Evolutionary conservation across 2,888 invertebrate species (phyloP).

Genomic region (Macrosoma leucophasiata): DNA sequence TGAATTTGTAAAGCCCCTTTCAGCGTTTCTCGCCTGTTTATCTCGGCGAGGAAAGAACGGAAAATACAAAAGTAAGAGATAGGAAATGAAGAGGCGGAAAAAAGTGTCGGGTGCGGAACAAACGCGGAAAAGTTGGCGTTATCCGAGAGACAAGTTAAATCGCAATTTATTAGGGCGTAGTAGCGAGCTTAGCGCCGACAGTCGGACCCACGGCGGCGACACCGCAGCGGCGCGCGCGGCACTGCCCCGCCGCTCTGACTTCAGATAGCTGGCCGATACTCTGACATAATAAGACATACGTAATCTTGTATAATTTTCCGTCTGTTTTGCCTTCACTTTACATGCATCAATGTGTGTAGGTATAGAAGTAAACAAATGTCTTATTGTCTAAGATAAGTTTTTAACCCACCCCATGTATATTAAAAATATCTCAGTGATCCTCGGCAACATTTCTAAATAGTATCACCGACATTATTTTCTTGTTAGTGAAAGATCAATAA

Average conservation of each 20-base stretch:
- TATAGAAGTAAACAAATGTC: too few species aligned
- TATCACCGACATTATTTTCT: too few species aligned
- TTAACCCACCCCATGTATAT: too few species aligned
- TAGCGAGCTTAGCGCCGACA: constrained; percentile 59
- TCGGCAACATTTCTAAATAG: too few species aligned
- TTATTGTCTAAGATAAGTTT: too few species aligned
- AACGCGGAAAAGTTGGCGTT: constrained; percentile 74
- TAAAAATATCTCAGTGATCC: too few species aligned
- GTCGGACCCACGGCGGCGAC: constrained; percentile 25
- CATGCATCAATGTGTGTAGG: too few species aligned
- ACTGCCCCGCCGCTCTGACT: constrained; percentile 12
- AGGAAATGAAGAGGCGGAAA: constrained; percentile 76
- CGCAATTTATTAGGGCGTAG: constrained; percentile 74
- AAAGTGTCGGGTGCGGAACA: constrained; percentile 73
- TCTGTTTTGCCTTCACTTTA: too few species aligned
- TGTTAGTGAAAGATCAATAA: too few species aligned
- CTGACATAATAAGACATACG: too few species aligned
- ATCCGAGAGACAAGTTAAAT: constrained; percentile 76
- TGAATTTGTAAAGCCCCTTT: constrained; percentile 77
- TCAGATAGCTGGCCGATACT: too few species aligned
- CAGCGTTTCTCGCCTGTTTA: constrained; percentile 75
- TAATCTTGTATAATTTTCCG: too few species aligned
- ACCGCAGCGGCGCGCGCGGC: constrained; percentile 20
- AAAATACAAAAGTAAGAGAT: constrained; percentile 77
- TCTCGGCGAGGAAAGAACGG: constrained; percentile 69